Evolutionary conservation across 2,797 vertebrate genomes (phyloP).

Genomic region (Coregonus ussuriensis): DNA sequence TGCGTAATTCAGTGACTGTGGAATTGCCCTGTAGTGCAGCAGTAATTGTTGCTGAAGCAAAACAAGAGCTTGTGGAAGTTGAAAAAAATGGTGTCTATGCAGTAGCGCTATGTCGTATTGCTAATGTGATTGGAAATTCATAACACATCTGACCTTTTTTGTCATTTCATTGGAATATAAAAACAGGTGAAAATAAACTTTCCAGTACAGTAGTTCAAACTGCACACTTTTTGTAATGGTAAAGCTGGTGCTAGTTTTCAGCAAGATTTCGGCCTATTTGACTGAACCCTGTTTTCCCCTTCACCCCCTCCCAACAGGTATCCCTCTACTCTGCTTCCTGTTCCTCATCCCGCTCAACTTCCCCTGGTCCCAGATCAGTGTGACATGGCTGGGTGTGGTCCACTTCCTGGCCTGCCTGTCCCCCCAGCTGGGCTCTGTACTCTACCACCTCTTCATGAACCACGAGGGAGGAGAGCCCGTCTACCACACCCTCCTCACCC

Average conservation of each 20-base stretch:
- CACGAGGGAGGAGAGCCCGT: slow-evolving; percentile 87
- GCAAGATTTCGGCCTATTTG: no score
- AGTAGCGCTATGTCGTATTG: no score
- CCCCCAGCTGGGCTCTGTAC: slow-evolving; percentile 88
- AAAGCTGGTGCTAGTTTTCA: no score
- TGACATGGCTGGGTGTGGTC: slow-evolving; percentile 88
- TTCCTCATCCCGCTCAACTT: slow-evolving; percentile 89
- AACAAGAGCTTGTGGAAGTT: slow-evolving; percentile 12
- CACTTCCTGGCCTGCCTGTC: slow-evolving; percentile 91
- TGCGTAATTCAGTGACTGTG: no score
- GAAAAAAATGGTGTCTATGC: no score
- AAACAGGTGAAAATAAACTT: no score
- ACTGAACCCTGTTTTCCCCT: not conserved
- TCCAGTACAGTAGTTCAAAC: no score
- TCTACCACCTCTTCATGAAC: slow-evolving; percentile 97
- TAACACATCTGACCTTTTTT: not conserved
- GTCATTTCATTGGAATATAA: no score
- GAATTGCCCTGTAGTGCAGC: no score
- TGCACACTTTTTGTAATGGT: no score
- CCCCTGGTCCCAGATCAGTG: slow-evolving; percentile 88
- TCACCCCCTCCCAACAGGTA: slow-evolving; percentile 58
- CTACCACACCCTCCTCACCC: slow-evolving; percentile 88
- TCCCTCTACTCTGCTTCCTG: slow-evolving; percentile 87
- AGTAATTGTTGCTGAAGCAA: slow-evolving; percentile 18
- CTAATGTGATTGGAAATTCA: not conserved